Base-by-base conservation (phyloP, 2,888 invertebrate genomes). In the Eupithecia centaureata region DNA sequence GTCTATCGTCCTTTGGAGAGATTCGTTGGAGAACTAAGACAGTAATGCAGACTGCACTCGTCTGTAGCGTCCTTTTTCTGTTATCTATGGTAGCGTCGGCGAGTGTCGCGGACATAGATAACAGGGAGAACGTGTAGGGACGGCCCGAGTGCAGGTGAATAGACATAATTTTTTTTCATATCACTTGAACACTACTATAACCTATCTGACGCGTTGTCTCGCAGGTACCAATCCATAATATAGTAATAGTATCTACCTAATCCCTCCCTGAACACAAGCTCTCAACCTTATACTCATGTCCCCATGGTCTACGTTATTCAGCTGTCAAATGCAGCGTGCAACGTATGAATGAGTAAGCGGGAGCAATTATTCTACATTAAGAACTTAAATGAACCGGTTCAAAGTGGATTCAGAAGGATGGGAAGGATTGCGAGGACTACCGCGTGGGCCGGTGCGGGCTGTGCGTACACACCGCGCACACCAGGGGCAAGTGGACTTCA, bases 381-480 rank as follows among this genome's bases (percentile, higher is more conserved):
- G 68, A 73, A 73, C 72, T 73, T 72, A 68, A 72, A 72, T 72
- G 67, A 72, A 67, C 72, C 67, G 70, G 71, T 67, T 68, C 70
- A 67, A 62, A 61, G 57, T 59, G 58, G 60, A 58, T 59, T 51
- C 57, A 58, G 61, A 57, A 52, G 62, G 42, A 56, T 62, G 65
- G 54, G 65, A 62, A 62, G 65, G 62, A 62, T 68, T 62, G 22
- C 47, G 35, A 35, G 15, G 65, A 62, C 68, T 58, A 58, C 52
- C 8, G 47, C 22, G 0, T 47, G 47, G 47, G 47, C n/a, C 47
- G 22, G 5, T 15, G 15, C 15, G 35, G 35, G 15, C 4, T 13
- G 15, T 1, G 35, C 35, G 35, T 13, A 15, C 13, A 35, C 35
- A 35, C 4, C 35, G 35, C n/a, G 15, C 35, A 15, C 13, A 15